Evolutionary conservation across 2,797 vertebrate species (phyloP).

Genomic region (Gadopsis marmoratus): DNA sequence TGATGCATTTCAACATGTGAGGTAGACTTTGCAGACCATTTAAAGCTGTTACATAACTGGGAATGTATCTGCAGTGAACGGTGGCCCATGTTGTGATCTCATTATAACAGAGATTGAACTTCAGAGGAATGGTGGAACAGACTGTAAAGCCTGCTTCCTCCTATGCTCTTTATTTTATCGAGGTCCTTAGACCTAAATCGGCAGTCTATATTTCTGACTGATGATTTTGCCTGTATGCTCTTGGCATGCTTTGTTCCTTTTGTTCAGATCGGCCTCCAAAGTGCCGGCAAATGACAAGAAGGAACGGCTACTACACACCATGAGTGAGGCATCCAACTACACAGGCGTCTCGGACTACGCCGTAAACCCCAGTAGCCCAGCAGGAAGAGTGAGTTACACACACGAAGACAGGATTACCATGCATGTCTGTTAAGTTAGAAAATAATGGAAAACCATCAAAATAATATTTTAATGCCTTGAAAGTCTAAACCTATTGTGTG

Average conservation of each 20-base stretch:
- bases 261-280: slow-evolving; percentile 89
- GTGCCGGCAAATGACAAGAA: slow-evolving; percentile 93
- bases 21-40: slow-evolving; percentile 54
- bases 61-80: slow-evolving; percentile 64
- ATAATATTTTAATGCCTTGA: background rate
- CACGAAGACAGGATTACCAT: background rate
- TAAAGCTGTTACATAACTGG: slow-evolving; percentile 55
- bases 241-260: slow-evolving; percentile 56
- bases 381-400: slow-evolving; percentile 88
- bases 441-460: slow-evolving; percentile 5
- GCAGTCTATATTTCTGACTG: slow-evolving; percentile 32
- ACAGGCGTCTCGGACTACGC: slow-evolving; percentile 87
- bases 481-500: background rate
- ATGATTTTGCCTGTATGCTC: slow-evolving; percentile 45
- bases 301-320: slow-evolving; percentile 90
- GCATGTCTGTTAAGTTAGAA: background rate
- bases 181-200: slow-evolving; percentile 40
- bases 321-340: slow-evolving; percentile 94
- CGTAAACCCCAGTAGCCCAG: slow-evolving; percentile 90
- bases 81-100: slow-evolving; percentile 68
- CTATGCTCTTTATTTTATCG: slow-evolving; percentile 29
- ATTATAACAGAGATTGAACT: slow-evolving; percentile 65
- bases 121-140: slow-evolving; percentile 51
- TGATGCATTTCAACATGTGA: slow-evolving; percentile 45
- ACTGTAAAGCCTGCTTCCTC: slow-evolving; percentile 36